A percentile compares a stretch with the other conserved stretches of the same genome.
These are phyloP conservation scores for Pipistrellus kuhlii DNA, from an alignment of 2,797 vertebrate genomes.

Conservation along the genomic window DNA sequence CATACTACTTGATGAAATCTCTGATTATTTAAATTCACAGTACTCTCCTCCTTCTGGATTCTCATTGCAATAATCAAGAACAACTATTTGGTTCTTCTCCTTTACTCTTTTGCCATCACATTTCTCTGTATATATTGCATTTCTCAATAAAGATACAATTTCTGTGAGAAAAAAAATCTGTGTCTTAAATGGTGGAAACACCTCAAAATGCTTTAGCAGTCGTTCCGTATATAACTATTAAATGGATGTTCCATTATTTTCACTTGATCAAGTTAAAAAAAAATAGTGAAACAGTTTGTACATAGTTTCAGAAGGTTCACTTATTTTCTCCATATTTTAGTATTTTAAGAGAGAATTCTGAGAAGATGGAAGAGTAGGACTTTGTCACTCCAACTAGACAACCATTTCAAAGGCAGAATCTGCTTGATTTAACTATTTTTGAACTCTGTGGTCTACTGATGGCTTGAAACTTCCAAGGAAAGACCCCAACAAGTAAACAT, in stretches of 20 bases:
- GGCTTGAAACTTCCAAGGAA: not conserved
- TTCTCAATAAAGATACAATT: not conserved
- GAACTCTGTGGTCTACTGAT: not conserved
- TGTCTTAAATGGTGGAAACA: not conserved
- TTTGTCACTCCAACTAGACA: not conserved
- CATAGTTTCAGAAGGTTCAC: not conserved
- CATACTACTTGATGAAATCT: not conserved
- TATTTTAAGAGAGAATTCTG: not conserved
- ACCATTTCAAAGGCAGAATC: not conserved
- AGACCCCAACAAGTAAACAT: not conserved
- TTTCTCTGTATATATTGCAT: not conserved
- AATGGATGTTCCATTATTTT: not conserved
- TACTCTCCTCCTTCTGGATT: not conserved
- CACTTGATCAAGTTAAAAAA: slow-evolving; percentile 10
- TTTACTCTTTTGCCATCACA: slow-evolving; percentile 15
- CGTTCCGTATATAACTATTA: not conserved
- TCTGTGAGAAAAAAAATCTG: not conserved
- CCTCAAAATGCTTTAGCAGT: not conserved
- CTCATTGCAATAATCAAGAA: not conserved
- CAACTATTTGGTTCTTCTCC: not conserved
- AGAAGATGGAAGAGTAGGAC: not conserved
- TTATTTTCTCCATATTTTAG: not conserved
- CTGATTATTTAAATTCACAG: not conserved
- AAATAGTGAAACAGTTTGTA: not conserved
- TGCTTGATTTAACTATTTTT: not conserved